Conservation (phyloP, 1,140 invertebrate genomes). For the Oscheius sp. region DNA sequence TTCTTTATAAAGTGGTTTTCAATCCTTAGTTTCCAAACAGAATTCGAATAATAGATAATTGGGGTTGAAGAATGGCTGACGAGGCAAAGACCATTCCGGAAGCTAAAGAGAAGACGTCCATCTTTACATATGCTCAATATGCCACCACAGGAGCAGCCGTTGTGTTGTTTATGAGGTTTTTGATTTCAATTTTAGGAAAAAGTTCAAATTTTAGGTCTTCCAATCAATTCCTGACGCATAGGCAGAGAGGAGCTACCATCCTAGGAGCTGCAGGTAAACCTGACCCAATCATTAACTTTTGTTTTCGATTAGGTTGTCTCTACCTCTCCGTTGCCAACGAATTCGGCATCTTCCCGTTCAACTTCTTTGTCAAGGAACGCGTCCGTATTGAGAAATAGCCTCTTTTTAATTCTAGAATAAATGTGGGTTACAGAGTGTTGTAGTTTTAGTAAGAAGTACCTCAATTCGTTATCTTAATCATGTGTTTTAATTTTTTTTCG, state of each 20-base stretch:
- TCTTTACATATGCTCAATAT: neutral
- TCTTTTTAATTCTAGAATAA: too few relatives aligned
- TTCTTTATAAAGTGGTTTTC: too few relatives aligned
- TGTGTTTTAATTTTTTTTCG: too few relatives aligned
- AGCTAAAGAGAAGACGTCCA: neutral
- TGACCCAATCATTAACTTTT: neutral
- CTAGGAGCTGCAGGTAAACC: slow-evolving; percentile 1
- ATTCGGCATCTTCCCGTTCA: neutral
- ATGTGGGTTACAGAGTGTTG: too few relatives aligned
- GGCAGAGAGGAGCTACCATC: neutral
- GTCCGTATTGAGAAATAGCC: neutral
- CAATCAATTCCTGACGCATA: neutral
- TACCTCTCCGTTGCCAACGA: neutral
- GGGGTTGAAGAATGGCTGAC: neutral
- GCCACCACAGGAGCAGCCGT: neutral
- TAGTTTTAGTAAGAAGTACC: too few relatives aligned
- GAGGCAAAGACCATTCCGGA: neutral
- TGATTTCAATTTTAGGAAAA: neutral
- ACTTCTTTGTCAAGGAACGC: neutral
- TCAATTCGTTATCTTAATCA: too few relatives aligned
- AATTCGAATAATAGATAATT: too few relatives aligned
- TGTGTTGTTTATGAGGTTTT: neutral
- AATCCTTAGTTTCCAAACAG: too few relatives aligned
- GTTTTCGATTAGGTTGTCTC: neutral
- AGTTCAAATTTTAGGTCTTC: neutral